Conservation (phyloP, 2,797 vertebrate genomes). For the Poecile montanus region DNA sequence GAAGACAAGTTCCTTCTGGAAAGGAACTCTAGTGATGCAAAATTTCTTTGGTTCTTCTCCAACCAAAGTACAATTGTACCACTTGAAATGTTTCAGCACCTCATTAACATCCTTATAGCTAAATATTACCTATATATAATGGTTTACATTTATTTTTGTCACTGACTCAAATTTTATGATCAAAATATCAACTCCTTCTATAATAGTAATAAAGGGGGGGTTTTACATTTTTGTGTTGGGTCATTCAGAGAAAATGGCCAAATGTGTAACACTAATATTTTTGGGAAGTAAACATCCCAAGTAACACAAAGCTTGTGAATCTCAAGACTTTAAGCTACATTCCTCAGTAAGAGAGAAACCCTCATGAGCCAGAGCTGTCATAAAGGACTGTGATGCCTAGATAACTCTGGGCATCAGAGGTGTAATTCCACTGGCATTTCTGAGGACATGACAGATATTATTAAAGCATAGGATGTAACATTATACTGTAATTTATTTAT, state of each 20-base stretch:
- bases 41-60: neutral
- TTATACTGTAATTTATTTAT: neutral
- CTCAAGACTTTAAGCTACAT: neutral
- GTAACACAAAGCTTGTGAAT: neutral
- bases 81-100: neutral
- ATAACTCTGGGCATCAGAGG: neutral
- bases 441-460: neutral
- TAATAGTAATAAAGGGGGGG: rapidly evolving
- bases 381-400: neutral
- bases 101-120: neutral
- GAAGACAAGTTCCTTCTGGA: neutral
- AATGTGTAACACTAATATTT: neutral
- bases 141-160: neutral
- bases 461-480: neutral
- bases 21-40: neutral
- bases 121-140: neutral
- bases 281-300: neutral
- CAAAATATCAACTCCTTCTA: neutral
- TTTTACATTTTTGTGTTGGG: neutral
- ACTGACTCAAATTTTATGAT: neutral
- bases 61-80: neutral
- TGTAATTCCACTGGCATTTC: neutral
- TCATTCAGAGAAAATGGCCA: neutral
- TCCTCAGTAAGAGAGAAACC: neutral
- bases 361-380: neutral